phyloP scores from a whole-genome alignment of 2,797 vertebrate genomes.

The Miichthys miiuy region DNA sequence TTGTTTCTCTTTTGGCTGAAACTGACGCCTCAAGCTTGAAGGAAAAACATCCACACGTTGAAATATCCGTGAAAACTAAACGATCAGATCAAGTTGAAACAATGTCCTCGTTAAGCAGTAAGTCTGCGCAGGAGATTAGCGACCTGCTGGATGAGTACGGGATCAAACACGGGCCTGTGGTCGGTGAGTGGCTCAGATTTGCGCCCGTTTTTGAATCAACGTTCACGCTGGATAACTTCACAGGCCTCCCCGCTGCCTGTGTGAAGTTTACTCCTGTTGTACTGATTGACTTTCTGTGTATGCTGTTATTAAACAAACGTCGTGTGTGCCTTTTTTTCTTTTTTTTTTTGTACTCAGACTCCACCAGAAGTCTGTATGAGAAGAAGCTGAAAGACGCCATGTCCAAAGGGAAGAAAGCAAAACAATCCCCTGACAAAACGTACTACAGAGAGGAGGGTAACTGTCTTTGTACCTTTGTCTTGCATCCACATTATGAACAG shows the following conservation, averaged over 20 bases:
- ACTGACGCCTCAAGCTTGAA: no score
- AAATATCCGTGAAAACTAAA: accelerated
- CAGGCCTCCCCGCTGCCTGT: background rate
- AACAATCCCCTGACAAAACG: slow-evolving; percentile 72
- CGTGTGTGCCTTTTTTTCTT: background rate
- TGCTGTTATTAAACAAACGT: background rate
- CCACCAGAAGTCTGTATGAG: slow-evolving; percentile 84
- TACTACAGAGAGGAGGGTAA: slow-evolving; percentile 83
- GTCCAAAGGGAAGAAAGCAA: slow-evolving; percentile 63
- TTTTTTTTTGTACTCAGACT: slow-evolving; percentile 49
- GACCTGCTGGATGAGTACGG: slow-evolving; percentile 81
- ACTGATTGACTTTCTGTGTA: accelerated
- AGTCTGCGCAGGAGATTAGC: slow-evolving; percentile 74
- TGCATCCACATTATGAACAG: background rate
- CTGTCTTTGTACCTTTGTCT: no score
- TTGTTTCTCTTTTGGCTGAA: slow-evolving; percentile 4
- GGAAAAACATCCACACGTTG: background rate
- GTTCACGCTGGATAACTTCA: background rate
- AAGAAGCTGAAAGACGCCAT: slow-evolving; percentile 85
- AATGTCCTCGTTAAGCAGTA: slow-evolving; percentile 72
- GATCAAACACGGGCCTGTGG: slow-evolving; percentile 87
- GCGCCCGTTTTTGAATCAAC: slow-evolving; percentile 34
- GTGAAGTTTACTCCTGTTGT: background rate
- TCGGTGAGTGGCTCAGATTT: slow-evolving; percentile 76
- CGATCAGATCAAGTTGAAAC: background rate